Percentiles rank a stretch among this genome's conserved stretches.
phyloP scores from a whole-genome alignment of 2,888 invertebrate species.

The Philhelius pedissequus region DNA sequence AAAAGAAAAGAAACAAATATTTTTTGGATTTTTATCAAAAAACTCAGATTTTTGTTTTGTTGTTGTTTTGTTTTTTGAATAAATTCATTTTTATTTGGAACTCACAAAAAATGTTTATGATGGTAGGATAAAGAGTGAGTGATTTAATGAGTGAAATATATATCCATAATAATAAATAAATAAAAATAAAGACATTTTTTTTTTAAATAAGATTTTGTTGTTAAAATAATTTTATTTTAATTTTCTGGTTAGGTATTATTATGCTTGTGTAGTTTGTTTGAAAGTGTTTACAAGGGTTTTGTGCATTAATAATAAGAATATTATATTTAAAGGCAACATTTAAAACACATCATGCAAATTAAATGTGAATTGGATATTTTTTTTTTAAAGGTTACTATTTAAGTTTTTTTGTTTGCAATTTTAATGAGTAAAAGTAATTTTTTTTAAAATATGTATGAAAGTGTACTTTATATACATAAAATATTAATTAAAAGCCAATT shows the following conservation, averaged over 20 bases:
- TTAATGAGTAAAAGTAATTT: not conserved
- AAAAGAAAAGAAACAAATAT: conserved; percentile 70
- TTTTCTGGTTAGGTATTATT: not conserved
- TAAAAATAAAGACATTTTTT: not conserved
- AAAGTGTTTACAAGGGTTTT: conserved; percentile 20
- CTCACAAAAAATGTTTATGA: conserved; percentile 47
- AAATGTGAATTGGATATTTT: conserved; percentile 17
- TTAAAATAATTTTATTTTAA: not conserved
- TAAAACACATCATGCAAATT: conserved; percentile 55
- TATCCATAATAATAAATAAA: conserved; percentile 24
- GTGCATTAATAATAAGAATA: conserved; percentile 27
- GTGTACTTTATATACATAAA: not conserved
- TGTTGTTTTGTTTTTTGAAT: conserved; percentile 38
- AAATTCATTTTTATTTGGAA: conserved; percentile 46
- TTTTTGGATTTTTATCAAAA: conserved; percentile 65
- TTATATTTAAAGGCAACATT: conserved; percentile 35
- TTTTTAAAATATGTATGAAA: no score
- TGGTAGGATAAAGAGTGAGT: conserved; percentile 20
- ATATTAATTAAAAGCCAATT: conserved; percentile 35
- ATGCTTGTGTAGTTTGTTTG: not conserved
- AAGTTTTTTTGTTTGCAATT: not conserved
- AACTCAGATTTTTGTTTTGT: conserved; percentile 48
- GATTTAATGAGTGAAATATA: conserved; percentile 24
- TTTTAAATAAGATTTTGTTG: not conserved
- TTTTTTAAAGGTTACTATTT: not conserved